phyloP scores from a whole-genome alignment of 2,797 vertebrate genomes.

The Clamator glandarius region DNA sequence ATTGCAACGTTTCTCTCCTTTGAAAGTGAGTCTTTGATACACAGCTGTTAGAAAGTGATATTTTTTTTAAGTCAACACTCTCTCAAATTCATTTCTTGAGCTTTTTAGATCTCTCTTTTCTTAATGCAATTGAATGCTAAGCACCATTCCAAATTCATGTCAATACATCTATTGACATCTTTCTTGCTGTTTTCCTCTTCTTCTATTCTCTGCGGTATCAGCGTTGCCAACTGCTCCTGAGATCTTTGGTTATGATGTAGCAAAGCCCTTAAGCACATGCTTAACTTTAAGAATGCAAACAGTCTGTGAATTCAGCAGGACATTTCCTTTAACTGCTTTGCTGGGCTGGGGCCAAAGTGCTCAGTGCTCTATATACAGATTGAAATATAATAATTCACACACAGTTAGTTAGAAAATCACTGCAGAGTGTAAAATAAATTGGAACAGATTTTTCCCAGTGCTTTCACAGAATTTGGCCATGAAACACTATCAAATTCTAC shows the following conservation, averaged over 20 bases:
- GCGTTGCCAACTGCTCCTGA: conserved; percentile 61
- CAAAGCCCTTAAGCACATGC: conserved; percentile 69
- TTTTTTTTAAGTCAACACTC: not conserved
- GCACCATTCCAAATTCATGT: conserved; percentile 61
- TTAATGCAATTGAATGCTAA: conserved; percentile 47
- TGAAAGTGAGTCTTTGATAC: not conserved
- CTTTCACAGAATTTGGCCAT: conserved; percentile 14
- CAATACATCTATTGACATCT: conserved; percentile 64
- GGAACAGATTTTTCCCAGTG: conserved; percentile 49
- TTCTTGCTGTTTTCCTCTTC: conserved; percentile 64
- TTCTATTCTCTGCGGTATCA: conserved; percentile 61
- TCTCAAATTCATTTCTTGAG: conserved; percentile 9
- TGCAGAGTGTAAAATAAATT: conserved; percentile 47
- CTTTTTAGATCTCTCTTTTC: conserved; percentile 44
- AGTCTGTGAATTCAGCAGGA: conserved; percentile 64
- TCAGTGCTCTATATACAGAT: conserved; percentile 36
- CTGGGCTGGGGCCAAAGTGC: conserved; percentile 49
- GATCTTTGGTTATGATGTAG: conserved; percentile 72
- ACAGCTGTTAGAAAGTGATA: not conserved
- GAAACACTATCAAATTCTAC: conserved; percentile 36
- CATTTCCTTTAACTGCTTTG: conserved; percentile 65
- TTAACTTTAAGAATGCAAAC: conserved; percentile 68
- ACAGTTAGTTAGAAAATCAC: conserved; percentile 31
- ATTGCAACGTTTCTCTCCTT: not conserved
- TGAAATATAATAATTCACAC: conserved; percentile 57